A percentile compares a stretch with the other conserved stretches of the same genome.
Conservation (phyloP, 1,140 invertebrate genomes). For the Tenebrio molitor region DNA sequence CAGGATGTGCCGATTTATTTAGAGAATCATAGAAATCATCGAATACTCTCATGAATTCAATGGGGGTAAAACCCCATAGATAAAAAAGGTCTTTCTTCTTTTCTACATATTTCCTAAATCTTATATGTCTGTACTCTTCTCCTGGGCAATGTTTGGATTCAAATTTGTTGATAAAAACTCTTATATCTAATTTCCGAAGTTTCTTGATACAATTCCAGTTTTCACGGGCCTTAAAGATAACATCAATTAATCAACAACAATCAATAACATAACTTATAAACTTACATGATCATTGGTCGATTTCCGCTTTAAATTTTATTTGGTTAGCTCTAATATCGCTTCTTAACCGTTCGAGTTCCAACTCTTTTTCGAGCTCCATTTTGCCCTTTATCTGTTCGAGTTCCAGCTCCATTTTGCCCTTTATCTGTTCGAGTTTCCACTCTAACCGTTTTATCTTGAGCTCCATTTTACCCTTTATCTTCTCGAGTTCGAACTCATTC, state of each 20-base stretch:
- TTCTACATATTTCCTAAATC: slow-evolving; percentile 9
- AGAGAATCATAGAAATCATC: slow-evolving; percentile 12
- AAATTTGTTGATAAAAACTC: slow-evolving; percentile 21
- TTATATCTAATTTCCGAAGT: slow-evolving; percentile 21
- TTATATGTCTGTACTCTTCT: slow-evolving; percentile 12
- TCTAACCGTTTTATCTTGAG: too few species aligned
- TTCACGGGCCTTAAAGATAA: slow-evolving; percentile 19
- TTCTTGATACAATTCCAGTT: slow-evolving; percentile 11
- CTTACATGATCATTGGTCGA: slow-evolving; percentile 21
- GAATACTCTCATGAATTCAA: slow-evolving; percentile 15
- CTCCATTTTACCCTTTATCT: too few species aligned
- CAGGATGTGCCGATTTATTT: slow-evolving; percentile 1
- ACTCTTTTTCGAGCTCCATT: too few species aligned
- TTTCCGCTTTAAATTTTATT: slow-evolving; percentile 36
- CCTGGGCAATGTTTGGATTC: slow-evolving; percentile 6
- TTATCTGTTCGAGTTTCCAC: too few species aligned
- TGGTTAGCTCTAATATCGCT: slow-evolving; percentile 21
- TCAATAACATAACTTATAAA: slow-evolving; percentile 22
- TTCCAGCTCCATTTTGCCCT: too few species aligned
- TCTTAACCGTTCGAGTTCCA: slow-evolving; percentile 18
- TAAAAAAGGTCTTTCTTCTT: slow-evolving; percentile 8
- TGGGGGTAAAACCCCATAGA: slow-evolving; percentile 11
- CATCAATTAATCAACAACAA: slow-evolving; percentile 16
- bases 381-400: too few species aligned
- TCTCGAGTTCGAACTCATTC: too few species aligned